Evolutionary conservation across 2,888 invertebrate species (phyloP), one percentile per base, ranked within the genome.

Genomic region (Epinotia demarniana): DNA sequence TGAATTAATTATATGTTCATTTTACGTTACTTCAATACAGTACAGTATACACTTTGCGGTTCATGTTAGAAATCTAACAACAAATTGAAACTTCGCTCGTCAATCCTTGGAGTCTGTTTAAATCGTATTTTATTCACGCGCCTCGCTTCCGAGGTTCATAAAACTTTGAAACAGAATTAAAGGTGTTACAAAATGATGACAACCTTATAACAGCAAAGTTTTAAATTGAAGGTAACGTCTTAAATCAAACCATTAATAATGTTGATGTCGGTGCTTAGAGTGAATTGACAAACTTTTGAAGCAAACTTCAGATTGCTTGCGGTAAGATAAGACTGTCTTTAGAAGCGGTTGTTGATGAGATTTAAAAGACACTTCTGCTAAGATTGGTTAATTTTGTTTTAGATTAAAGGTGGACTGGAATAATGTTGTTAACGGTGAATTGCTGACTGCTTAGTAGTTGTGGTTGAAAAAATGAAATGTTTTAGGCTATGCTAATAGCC

Each of bases 191-290:
- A 75, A 68, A 75, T 75, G 57, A 69, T 64, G 23, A 64, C 70
- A 70, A 70, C 64, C 70, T 64, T 64, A 70, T 43, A 75, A 67
- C 73, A 73, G 66, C 60, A 39, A 70, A 75, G 74, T 75, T 70
- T 57, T 12, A 58, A 70, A 75, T 60, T 64, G 74, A 74, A 70
- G 74, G 74, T 69, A 75, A 58, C 64, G 63, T 64, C 64, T 64
- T 75, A 75, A 75, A 75, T 75, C 74, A 75, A 75, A 75, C 74
- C 74, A 75, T 75, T 75, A 70, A 75, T 75, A 75, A 75, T 70
- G 70, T 75, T 70, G 74, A 75, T 70, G 74, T 64, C 70, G 64
- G 70, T 70, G 55, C 74, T 74, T 74, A 70, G 63, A 49, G 49
- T 64, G 67, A 64, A 75, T 75, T 70, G 74, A 75, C 70, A 64